phyloP scores from a whole-genome alignment of 2,113 vertebrate species.

The Channa argus region DNA sequence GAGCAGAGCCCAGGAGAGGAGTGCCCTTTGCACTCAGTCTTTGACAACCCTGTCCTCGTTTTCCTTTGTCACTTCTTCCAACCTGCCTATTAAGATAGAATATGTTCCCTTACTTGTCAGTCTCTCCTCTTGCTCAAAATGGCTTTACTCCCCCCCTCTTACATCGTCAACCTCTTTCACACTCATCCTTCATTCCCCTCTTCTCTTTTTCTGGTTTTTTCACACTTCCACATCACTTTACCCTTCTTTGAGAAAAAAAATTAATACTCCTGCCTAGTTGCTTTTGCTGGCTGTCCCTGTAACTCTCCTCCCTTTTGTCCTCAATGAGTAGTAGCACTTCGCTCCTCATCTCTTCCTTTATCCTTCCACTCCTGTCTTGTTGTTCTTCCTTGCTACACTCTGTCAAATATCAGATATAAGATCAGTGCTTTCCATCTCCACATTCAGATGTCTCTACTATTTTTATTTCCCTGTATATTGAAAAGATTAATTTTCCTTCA shows the following conservation, averaged over 20 bases:
- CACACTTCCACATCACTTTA: conserved; percentile 44
- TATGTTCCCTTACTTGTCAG: conserved; percentile 19
- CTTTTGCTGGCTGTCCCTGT: conserved; percentile 1
- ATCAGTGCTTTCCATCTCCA: conserved; percentile 1
- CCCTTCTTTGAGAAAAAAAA: background rate
- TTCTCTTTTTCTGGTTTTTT: conserved; percentile 28
- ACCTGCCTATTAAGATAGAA: conserved; percentile 58
- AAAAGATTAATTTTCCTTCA: conserved; percentile 21
- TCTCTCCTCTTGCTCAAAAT: conserved; percentile 36
- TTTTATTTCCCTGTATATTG: background rate
- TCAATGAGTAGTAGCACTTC: background rate
- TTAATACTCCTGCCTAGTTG: conserved; percentile 21
- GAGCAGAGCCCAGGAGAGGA: conserved; percentile 56
- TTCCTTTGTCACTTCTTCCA: conserved; percentile 40
- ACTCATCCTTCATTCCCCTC: conserved; percentile 27
- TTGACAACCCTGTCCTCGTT: conserved; percentile 10
- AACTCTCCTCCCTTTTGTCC: background rate
- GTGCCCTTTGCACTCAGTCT: conserved; percentile 45
- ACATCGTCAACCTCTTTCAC: conserved; percentile 27
- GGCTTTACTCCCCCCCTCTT: conserved; percentile 2
- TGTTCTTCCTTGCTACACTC: conserved; percentile 4
- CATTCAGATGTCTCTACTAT: background rate
- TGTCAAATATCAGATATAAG: background rate
- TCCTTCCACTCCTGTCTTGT: background rate
- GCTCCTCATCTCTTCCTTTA: background rate